Percentiles rank a stretch among this genome's conserved stretches.
Evolutionary conservation across 2,113 vertebrate genomes (phyloP).

Genomic region (Pipa parva): DNA sequence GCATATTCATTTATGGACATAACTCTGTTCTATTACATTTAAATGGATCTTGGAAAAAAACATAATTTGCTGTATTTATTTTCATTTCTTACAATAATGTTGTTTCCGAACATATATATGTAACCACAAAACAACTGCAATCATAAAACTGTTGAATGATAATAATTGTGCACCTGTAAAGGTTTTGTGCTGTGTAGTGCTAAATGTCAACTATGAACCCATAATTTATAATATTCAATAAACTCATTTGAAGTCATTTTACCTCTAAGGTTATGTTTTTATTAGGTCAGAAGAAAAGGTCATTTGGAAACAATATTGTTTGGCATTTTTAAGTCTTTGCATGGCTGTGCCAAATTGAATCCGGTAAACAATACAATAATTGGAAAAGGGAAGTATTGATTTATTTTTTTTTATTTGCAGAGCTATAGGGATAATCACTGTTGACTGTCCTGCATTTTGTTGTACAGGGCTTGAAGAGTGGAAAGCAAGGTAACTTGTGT

Average conservation of each 20-base stretch:
- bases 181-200: not conserved
- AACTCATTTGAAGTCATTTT: slow-evolving; percentile 18
- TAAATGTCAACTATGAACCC: slow-evolving; percentile 27
- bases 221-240: slow-evolving; percentile 33
- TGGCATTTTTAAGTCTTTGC: slow-evolving; percentile 36
- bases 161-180: slow-evolving; percentile 8
- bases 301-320: slow-evolving; percentile 35
- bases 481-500: slow-evolving; percentile 63
- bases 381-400: slow-evolving; percentile 61
- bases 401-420: slow-evolving; percentile 48
- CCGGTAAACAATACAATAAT: slow-evolving; percentile 56
- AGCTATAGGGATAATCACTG: slow-evolving; percentile 54
- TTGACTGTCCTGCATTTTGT: slow-evolving; percentile 46
- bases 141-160: not conserved
- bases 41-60: too few relatives aligned
- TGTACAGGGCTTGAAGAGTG: slow-evolving; percentile 38
- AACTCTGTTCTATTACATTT: too few relatives aligned
- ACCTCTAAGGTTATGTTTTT: slow-evolving; percentile 33
- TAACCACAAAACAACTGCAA: not conserved
- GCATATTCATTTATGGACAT: too few relatives aligned
- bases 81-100: too few relatives aligned
- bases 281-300: slow-evolving; percentile 40
- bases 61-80: too few relatives aligned
- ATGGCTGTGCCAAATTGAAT: slow-evolving; percentile 29
- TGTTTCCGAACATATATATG: not conserved